Conservation (phyloP, 1,140 invertebrate genomes). For the Ceratitis capitata region DNA sequence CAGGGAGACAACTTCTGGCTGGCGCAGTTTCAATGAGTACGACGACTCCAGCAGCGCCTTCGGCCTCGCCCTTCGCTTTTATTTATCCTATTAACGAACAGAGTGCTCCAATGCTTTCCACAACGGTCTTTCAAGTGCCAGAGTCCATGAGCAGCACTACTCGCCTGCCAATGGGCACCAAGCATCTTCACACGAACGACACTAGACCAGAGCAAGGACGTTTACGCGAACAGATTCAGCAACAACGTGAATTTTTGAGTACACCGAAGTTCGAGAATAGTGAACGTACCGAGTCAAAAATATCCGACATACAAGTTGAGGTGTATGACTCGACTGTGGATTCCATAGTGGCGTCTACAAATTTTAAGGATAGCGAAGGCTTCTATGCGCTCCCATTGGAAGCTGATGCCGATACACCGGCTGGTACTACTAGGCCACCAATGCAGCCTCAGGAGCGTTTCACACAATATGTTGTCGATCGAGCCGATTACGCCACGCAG, state of each 20-base stretch:
- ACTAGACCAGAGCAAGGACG: no score
- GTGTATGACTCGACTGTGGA: conserved; percentile 62
- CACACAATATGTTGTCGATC: conserved; percentile 61
- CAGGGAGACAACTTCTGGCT: neutral
- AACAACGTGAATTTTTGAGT: neutral
- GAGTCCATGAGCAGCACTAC: conserved; percentile 49
- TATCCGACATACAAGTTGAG: conserved; percentile 63
- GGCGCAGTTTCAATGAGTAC: conserved; percentile 13
- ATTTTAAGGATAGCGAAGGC: conserved; percentile 55
- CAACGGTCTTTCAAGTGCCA: conserved; percentile 59
- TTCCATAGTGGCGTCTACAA: conserved; percentile 59
- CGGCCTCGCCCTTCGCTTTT: neutral
- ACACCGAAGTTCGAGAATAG: neutral
- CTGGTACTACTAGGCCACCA: conserved; percentile 47
- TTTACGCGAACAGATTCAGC: neutral
- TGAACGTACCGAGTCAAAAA: conserved; percentile 57
- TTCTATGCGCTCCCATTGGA: conserved; percentile 50
- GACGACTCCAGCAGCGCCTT: neutral
- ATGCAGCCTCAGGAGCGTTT: conserved; percentile 52
- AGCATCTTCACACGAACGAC: no score
- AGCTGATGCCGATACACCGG: neutral
- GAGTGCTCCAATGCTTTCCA: conserved; percentile 48
- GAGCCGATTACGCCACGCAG: conserved; percentile 57
- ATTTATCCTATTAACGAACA: neutral
- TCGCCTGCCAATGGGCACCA: conserved; percentile 39